A percentile compares a stretch with the other conserved stretches of the same genome.
Conservation (phyloP, 2,888 invertebrate genomes). For the Epicampocera succincta region DNA sequence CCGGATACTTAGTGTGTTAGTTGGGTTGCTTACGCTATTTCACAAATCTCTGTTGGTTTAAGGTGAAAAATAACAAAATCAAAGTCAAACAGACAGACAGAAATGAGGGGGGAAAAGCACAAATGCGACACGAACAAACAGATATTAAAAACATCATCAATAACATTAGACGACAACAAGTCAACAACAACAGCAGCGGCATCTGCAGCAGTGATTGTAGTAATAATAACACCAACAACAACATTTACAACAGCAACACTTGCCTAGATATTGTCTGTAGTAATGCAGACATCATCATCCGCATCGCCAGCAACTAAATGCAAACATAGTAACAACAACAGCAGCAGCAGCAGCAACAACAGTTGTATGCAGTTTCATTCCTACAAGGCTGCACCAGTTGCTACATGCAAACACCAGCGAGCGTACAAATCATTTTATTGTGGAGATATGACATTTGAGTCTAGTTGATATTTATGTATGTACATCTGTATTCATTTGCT, state of each 20-base stretch:
- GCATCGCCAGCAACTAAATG: conserved; percentile 11
- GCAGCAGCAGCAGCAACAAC: conserved; percentile 15
- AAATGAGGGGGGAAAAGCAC: too few species aligned
- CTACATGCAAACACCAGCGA: conserved; percentile 16
- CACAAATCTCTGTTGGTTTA: conserved; percentile 19
- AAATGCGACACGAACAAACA: conserved; percentile 28
- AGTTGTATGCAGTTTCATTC: conserved; percentile 26
- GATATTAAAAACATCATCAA: conserved; percentile 50
- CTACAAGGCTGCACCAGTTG: conserved; percentile 21
- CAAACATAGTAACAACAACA: conserved; percentile 28
- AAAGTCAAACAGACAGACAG: conserved; percentile 33
- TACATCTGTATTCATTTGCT: not conserved
- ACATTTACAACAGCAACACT: conserved; percentile 4
- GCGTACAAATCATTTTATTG: conserved; percentile 39
- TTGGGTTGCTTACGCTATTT: conserved; percentile 18
- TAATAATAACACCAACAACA: conserved; percentile 13
- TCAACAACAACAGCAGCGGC: conserved; percentile 26
- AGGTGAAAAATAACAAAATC: conserved; percentile 63
- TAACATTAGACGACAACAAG: conserved; percentile 51
- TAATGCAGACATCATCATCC: conserved; percentile 30
- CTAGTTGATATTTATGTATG: conserved; percentile 15
- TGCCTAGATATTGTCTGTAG: conserved; percentile 2
- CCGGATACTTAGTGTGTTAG: conserved; percentile 1
- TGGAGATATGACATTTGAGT: conserved; percentile 50
- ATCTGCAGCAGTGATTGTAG: conserved; percentile 22